phyloP scores from a whole-genome alignment of 2,888 invertebrate genomes.

The Cheilosia variabilis region DNA sequence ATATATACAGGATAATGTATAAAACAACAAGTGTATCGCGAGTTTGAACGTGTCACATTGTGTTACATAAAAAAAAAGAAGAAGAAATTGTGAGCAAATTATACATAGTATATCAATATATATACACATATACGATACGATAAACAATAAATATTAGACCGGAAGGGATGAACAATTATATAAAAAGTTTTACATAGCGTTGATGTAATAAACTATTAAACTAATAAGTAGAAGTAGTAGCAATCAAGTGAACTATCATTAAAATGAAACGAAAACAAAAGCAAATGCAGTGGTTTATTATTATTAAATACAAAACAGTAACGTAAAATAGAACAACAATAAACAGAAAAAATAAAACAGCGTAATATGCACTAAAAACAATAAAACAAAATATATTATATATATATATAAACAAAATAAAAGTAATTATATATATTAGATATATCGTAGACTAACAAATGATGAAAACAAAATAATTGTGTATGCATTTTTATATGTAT shows the following conservation, averaged over 20 bases:
- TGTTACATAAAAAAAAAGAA: slow-evolving; percentile 28
- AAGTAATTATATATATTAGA: slow-evolving; percentile 53
- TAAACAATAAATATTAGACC: slow-evolving; percentile 62
- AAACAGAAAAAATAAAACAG: slow-evolving; percentile 4
- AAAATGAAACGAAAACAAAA: slow-evolving; percentile 56
- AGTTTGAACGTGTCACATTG: slow-evolving; percentile 52
- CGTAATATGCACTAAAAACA: slow-evolving; percentile 70
- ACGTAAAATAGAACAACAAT: too few relatives aligned
- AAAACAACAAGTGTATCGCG: slow-evolving; percentile 56
- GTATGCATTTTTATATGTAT: slow-evolving; percentile 65
- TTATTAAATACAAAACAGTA: slow-evolving; percentile 32
- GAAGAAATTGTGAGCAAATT: slow-evolving; percentile 54
- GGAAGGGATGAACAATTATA: slow-evolving; percentile 72
- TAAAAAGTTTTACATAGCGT: slow-evolving; percentile 68
- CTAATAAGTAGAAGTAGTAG: slow-evolving; percentile 68
- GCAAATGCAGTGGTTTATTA: slow-evolving; percentile 63
- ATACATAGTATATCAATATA: slow-evolving; percentile 69
- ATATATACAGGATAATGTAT: slow-evolving; percentile 59
- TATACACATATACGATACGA: slow-evolving; percentile 62
- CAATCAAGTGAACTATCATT: slow-evolving; percentile 68
- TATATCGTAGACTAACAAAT: slow-evolving; percentile 71
- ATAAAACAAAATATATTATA: slow-evolving; percentile 60
- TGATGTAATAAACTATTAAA: slow-evolving; percentile 75
- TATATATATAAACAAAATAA: slow-evolving; percentile 50
- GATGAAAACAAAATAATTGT: slow-evolving; percentile 72